A percentile compares a stretch with the other conserved stretches of the same genome.
Evolutionary conservation across 2,113 vertebrate species (phyloP).

Genomic region (Oxyruncus cristatus): DNA sequence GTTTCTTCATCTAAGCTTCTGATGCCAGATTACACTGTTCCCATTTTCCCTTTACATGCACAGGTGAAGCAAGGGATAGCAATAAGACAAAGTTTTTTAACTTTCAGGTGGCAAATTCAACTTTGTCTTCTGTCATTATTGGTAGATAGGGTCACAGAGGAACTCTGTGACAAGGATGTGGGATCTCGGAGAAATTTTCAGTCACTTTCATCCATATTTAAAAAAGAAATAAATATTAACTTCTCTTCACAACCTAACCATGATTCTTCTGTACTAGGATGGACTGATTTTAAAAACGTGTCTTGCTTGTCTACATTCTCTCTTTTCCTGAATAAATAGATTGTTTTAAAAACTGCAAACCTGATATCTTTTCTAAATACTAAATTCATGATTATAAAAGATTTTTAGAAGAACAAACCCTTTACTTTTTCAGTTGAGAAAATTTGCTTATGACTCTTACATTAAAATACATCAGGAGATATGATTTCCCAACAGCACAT

Average conservation of each 20-base stretch:
- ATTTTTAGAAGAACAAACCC: not conserved
- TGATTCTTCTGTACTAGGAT: not conserved
- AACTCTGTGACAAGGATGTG: not conserved
- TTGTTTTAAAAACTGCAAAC: not conserved
- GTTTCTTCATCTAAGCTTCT: not conserved
- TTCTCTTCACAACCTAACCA: not conserved
- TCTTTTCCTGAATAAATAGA: not conserved
- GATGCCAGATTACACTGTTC: not conserved
- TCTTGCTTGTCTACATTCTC: not conserved
- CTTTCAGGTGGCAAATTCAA: not conserved
- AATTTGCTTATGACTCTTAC: not conserved
- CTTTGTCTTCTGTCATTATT: not conserved
- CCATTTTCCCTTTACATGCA: rapidly evolving
- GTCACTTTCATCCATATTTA: not conserved
- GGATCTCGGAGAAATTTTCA: not conserved
- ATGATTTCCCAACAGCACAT: not conserved
- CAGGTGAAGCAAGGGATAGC: not conserved
- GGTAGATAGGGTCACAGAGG: not conserved
- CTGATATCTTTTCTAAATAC: not conserved
- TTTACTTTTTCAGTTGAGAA: not conserved
- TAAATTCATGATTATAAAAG: not conserved
- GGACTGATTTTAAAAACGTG: not conserved
- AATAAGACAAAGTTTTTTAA: not conserved
- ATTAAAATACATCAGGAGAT: not conserved
- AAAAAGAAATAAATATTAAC: not conserved